A percentile compares a stretch with the other conserved stretches of the same genome.
phyloP scores from a whole-genome alignment of 1,140 invertebrate species.

The Ceratina calcarata region DNA sequence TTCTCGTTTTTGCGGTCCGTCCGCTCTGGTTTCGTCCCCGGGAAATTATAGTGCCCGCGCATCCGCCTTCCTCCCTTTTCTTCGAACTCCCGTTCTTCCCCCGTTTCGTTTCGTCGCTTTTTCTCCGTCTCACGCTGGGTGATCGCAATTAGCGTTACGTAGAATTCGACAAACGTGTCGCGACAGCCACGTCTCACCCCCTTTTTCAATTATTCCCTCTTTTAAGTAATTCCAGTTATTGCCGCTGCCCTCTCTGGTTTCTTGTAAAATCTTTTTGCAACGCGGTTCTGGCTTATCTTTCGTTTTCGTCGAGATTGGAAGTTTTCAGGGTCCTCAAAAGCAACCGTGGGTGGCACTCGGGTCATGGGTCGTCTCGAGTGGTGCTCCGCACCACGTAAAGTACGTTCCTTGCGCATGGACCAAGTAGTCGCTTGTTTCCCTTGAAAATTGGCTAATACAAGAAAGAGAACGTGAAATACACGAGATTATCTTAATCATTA shows the following conservation, averaged over 20 bases:
- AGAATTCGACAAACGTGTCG: not conserved
- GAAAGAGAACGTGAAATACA: not conserved
- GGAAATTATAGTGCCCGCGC: slow-evolving; percentile 33
- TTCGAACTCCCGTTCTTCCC: not conserved
- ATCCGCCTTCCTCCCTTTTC: not conserved
- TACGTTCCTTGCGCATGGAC: slow-evolving; percentile 19
- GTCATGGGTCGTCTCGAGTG: slow-evolving; percentile 56
- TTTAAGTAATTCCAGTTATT: no score
- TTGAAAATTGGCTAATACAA: slow-evolving; percentile 21
- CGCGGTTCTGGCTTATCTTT: not conserved
- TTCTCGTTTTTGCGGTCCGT: not conserved
- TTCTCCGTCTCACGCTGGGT: not conserved
- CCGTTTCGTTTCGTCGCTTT: not conserved
- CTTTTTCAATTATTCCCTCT: no score
- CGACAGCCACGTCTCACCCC: not conserved
- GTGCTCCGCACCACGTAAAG: slow-evolving; percentile 49
- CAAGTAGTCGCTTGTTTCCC: slow-evolving; percentile 37
- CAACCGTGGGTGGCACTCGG: slow-evolving; percentile 40
- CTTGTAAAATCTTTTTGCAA: not conserved
- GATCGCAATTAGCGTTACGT: slow-evolving; percentile 18
- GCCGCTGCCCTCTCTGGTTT: not conserved
- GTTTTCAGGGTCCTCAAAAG: slow-evolving; percentile 36
- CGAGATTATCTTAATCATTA: not conserved
- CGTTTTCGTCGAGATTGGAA: slow-evolving; percentile 12
- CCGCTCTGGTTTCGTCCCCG: not conserved